These are phyloP conservation scores for Palythoa grandiflora DNA, from an alignment of 92 coral and sea anemone genomes.

Conservation along the genomic window DNA sequence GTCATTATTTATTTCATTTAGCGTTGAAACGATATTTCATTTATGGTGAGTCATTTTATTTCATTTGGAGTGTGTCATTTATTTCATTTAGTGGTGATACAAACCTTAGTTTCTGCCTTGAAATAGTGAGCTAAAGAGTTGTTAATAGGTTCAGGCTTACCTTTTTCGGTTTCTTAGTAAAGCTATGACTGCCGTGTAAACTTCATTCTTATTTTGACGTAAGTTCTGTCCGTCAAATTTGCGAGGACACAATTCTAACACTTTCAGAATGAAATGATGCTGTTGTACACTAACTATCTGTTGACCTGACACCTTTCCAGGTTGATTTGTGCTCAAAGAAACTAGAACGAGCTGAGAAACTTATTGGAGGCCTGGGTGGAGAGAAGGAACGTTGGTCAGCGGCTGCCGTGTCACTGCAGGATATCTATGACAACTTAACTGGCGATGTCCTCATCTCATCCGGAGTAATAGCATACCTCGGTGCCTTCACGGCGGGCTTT, in stretches of 20 bases:
- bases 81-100: no score
- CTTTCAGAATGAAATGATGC: background rate
- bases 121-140: background rate
- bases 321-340: constrained; percentile 99
- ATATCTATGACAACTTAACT: constrained; percentile 93
- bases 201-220: no score
- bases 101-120: background rate
- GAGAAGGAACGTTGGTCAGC: constrained; percentile 99
- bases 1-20: no score
- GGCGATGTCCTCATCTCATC: constrained; percentile 99
- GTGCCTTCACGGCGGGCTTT: constrained; percentile 98
- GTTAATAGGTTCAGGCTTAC: no score
- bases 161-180: background rate
- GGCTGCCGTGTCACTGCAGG: constrained; percentile 92
- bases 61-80: no score
- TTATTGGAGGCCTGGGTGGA: constrained; percentile 99
- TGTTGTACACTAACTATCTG: background rate
- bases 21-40: no score
- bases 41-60: no score
- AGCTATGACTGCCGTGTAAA: background rate
- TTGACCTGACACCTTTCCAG: constrained; percentile 40
- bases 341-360: constrained; percentile 95
- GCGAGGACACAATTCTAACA: no score
- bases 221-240: no score
- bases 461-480: constrained; percentile 97